A percentile compares a stretch with the other conserved stretches of the same genome.
phyloP scores from a whole-genome alignment of 2,888 invertebrate species.

The Sclerodermus sp. region DNA sequence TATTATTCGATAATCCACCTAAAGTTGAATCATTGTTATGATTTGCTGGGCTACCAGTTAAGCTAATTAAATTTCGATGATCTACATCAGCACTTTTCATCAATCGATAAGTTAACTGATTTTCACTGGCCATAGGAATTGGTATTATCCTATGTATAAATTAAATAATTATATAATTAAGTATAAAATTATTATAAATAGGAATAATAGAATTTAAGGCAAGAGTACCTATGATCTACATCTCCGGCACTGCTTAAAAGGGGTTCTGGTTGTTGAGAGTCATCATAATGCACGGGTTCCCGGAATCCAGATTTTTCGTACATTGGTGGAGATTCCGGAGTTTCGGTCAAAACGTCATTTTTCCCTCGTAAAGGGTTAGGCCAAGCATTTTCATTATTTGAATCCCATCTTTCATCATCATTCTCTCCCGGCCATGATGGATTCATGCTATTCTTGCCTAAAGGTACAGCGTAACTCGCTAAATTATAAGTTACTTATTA shows the following conservation, averaged over 20 bases:
- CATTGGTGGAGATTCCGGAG: conserved; percentile 69
- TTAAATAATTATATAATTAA: too few relatives aligned
- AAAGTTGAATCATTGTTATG: conserved; percentile 39
- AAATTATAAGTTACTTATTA: conserved; percentile 15
- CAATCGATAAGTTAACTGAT: conserved; percentile 48
- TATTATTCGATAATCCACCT: conserved; percentile 33
- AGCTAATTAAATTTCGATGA: conserved; percentile 80
- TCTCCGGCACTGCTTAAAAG: conserved; percentile 50
- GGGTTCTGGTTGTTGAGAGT: conserved; percentile 56
- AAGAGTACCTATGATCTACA: conserved; percentile 50
- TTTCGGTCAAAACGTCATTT: conserved; percentile 57
- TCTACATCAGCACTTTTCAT: conserved; percentile 68
- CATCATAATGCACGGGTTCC: conserved; percentile 67
- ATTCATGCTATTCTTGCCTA: conserved; percentile 48
- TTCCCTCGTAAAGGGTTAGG: conserved; percentile 31
- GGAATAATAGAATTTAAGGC: background rate
- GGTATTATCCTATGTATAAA: conserved; percentile 48
- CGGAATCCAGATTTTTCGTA: conserved; percentile 66
- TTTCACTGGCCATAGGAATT: conserved; percentile 47
- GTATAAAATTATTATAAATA: background rate
- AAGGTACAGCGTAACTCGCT: conserved; percentile 19
- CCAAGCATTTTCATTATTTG: conserved; percentile 46
- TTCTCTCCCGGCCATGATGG: conserved; percentile 47
- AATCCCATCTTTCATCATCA: conserved; percentile 49
- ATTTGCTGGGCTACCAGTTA: conserved; percentile 72